Conservation (phyloP, 2,797 vertebrate species). For the Macrochelys suwanniensis region DNA sequence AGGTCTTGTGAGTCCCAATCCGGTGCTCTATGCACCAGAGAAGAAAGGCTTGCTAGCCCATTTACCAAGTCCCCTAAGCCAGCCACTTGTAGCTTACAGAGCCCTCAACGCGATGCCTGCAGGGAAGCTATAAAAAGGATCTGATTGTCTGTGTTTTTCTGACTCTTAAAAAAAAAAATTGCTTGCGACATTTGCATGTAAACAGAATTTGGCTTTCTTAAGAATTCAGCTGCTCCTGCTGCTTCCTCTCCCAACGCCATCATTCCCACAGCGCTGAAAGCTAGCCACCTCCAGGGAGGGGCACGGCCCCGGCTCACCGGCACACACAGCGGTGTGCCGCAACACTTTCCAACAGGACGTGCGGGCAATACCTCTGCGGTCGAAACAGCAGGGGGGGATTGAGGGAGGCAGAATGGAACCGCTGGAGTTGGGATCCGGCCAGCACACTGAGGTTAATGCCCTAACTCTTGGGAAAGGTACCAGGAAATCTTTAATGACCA, state of each 20-base stretch:
- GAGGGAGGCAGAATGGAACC: no score
- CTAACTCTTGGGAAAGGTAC: no score
- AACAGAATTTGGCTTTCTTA: not conserved
- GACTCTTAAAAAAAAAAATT: not conserved
- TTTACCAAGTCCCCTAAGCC: not conserved
- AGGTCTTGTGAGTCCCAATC: not conserved
- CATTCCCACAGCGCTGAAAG: not conserved
- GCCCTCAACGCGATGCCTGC: not conserved
- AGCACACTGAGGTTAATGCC: not conserved
- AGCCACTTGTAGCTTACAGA: not conserved
- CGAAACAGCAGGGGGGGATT: not conserved
- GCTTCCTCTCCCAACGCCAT: not conserved
- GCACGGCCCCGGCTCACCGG: not conserved
- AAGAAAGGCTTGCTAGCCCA: not conserved
- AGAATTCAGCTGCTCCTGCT: not conserved
- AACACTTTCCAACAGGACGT: no score
- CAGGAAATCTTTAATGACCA: no score
- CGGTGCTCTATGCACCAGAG: not conserved
- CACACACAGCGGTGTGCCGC: not conserved
- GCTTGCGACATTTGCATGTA: slow-evolving; percentile 32
- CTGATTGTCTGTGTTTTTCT: not conserved
- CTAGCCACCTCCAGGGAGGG: not conserved
- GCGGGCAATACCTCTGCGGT: not conserved
- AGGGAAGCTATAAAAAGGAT: slow-evolving; percentile 5
- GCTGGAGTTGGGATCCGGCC: no score